A percentile compares a stretch with the other conserved stretches of the same genome.
Evolutionary conservation across 1,140 invertebrate genomes (phyloP).

Genomic region (Lepeophtheirus salmonis): DNA sequence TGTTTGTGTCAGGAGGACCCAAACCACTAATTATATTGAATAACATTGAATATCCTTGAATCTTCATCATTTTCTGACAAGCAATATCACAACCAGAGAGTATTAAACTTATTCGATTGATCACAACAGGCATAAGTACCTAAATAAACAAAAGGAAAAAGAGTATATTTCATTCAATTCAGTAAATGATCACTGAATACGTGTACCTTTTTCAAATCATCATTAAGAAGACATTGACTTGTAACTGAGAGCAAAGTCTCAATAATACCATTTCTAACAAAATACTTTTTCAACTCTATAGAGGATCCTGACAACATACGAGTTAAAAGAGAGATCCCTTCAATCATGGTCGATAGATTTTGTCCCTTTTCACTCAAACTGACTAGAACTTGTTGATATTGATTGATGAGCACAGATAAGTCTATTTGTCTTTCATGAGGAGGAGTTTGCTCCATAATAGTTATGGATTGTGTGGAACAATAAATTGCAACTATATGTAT

Average conservation of each 20-base stretch:
- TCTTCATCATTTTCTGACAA: slow-evolving; percentile 21
- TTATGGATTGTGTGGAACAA: slow-evolving; percentile 36
- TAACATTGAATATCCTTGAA: slow-evolving; percentile 27
- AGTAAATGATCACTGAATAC: no score
- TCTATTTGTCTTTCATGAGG: slow-evolving; percentile 38
- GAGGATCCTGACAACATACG: background rate
- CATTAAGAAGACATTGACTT: background rate
- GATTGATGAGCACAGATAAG: slow-evolving; percentile 34
- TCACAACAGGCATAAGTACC: slow-evolving; percentile 8
- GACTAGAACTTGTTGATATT: slow-evolving; percentile 16
- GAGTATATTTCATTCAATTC: no score
- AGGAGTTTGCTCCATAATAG: slow-evolving; percentile 21
- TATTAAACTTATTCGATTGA: slow-evolving; percentile 2
- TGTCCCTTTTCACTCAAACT: background rate
- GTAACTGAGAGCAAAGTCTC: background rate
- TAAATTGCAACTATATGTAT: slow-evolving; percentile 32
- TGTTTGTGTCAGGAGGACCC: slow-evolving; percentile 5
- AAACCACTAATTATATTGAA: slow-evolving; percentile 1
- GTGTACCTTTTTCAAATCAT: background rate
- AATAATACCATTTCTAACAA: slow-evolving; percentile 5
- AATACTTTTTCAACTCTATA: slow-evolving; percentile 1
- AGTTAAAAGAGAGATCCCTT: slow-evolving; percentile 1
- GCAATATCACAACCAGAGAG: background rate
- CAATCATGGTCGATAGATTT: slow-evolving; percentile 4
- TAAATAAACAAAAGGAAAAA: no score